Base-by-base conservation (phyloP, 2,797 vertebrate species). In the Hypotaenidia okinawae region DNA sequence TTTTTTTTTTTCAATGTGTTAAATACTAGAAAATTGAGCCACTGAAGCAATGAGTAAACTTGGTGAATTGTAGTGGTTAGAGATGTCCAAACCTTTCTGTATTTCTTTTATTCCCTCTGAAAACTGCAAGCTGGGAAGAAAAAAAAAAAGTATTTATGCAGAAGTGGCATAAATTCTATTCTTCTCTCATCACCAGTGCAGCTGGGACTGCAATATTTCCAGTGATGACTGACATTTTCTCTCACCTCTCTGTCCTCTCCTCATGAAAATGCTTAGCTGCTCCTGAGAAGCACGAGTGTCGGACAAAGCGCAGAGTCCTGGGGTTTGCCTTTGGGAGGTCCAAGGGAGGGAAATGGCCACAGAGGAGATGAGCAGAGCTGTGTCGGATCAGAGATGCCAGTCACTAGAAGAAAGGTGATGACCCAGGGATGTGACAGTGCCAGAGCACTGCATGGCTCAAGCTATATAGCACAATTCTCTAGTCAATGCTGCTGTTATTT, bases 241-340 rank as follows among this genome's bases (percentile, higher is more conserved):
- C n/a, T 97, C 94, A 96, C 95, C 96, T 96, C 84, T 77, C 76
- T 96, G 93, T 96, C 91, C 95, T 96, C 88, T 97, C 73, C 80
- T 95, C 89, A 73, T 96, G 97, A 93, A 97, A 97, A 98, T 68
- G 94, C 91, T 96, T 90, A 93, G 84, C 76, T 0, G 8, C 77
- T 93, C 67, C 79, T 2, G 17, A 63, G 84, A 52, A 95, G 61
- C 15, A 1, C 45, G 27, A 63, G 81, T 84, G 90, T 89, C 5
- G 35, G 91, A 96, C 92, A 96, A 90, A 97, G 81, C 22, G 0
- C 21, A 19, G 74, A 68, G 81, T 93, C 76, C 61, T 13, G n/a
- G 80, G 83, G 47, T 89, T 63, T 97, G 95, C 96, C 90, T 96
- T 69, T 49, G 95, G 93, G 93, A 97, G 91, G 81, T 64, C 30